Evolutionary conservation across 2,888 invertebrate genomes (phyloP), one percentile per base, ranked within the genome.

Genomic region (Oscheius myriophilus): DNA sequence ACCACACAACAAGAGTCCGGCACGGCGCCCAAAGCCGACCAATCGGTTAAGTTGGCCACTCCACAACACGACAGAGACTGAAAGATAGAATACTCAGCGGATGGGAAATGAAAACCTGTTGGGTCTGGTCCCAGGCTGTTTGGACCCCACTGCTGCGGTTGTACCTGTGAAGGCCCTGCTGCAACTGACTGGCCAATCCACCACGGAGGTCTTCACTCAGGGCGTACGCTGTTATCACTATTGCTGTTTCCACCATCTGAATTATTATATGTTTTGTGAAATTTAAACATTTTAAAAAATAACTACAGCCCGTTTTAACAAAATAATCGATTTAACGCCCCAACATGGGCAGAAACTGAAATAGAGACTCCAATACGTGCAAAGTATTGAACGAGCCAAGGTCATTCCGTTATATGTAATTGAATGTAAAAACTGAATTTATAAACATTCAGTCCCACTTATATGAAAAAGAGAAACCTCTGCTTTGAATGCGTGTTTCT

Each of bases 1-100:
- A 76, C 78, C 9, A 80, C 68, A 66, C 86, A 86, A 65, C 86
- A 86, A 14, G 85, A 85, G 54, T 81, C 82, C 39, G 86, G 86
- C 45, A 84, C 72, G 16, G 71, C 67, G 42, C 64, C 70, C 55
- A 72, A 61, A 16, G 73, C 52, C 33, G 55, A 43, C 86, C 86
- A 86, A 71, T 86, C 86, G 33, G 78, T 73, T 14, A 82, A 77
- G 67, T 86, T 85, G 59, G 76, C 75, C 26, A 84, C 84, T 42
- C 86, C 86, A 65, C 86, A 86, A 64, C 86, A 86, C 33, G 73
- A 62, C 58, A 86, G 77, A 58, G 84, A 41, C 80, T 80, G 55
- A 46, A 55, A 46, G 9, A 11, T 49, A 18, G 11, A 18, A 9
- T 3, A 6, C 6, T 3, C 2, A 46, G 2, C 11, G 11, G 49